Conservation (phyloP, 2,797 vertebrate species). For the Lerista edwardsae region DNA sequence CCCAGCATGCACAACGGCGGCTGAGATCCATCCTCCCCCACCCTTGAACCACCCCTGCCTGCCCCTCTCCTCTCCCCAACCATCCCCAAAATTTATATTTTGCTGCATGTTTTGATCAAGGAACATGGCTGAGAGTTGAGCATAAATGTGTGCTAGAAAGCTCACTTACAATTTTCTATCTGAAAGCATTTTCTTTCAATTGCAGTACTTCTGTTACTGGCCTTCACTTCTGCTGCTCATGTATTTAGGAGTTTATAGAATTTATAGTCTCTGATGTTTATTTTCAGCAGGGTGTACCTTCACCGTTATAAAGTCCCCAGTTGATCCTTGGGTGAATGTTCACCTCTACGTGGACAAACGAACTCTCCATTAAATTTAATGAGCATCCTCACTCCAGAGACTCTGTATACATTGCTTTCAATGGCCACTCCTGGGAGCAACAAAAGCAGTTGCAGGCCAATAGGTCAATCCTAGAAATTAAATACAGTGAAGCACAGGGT, state of each 20-base stretch:
- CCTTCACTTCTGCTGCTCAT: not conserved
- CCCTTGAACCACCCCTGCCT: too few species aligned
- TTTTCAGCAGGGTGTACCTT: not conserved
- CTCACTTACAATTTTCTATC: not conserved
- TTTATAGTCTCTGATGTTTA: not conserved
- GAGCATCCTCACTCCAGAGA: not conserved
- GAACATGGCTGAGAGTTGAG: not conserved
- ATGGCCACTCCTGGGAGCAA: not conserved
- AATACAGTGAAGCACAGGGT: not conserved
- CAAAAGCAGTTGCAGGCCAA: not conserved
- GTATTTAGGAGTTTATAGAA: not conserved
- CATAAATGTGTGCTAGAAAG: not conserved
- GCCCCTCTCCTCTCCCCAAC: not conserved
- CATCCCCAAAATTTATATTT: not conserved
- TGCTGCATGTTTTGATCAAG: not conserved
- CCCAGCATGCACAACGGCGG: too few species aligned
- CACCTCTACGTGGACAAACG: not conserved
- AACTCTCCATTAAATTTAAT: not conserved
- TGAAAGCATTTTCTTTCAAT: not conserved
- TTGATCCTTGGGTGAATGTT: not conserved
- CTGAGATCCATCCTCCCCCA: too few species aligned
- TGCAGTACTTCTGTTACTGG: not conserved
- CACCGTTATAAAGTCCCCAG: accelerated
- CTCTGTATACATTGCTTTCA: not conserved
- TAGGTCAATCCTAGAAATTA: not conserved